These are phyloP conservation scores for Apis laboriosa DNA, from an alignment of 1,140 invertebrate genomes.

Conservation along the genomic window DNA sequence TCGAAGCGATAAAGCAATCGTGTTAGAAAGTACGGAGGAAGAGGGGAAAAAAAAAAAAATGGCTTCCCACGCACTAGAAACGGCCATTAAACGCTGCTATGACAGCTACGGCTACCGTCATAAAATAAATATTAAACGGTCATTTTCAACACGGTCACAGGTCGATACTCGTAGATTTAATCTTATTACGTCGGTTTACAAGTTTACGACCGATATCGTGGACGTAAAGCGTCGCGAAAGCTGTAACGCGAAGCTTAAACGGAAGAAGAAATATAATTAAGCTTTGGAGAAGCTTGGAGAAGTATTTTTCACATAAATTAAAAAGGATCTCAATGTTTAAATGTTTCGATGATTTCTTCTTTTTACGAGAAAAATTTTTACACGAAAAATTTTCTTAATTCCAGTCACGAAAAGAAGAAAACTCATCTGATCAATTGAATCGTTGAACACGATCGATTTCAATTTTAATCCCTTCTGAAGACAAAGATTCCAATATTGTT, in stretches of 20 bases:
- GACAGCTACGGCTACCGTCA: slow-evolving; percentile 14
- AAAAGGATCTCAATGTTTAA: too few species aligned
- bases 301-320: too few species aligned
- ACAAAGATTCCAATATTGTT: slow-evolving; percentile 54
- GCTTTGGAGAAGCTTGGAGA: not conserved
- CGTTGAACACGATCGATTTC: too few species aligned
- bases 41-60: not conserved
- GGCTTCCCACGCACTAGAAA: slow-evolving; percentile 23
- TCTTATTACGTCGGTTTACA: not conserved
- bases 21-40: slow-evolving; percentile 5
- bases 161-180: slow-evolving; percentile 1
- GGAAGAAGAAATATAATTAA: not conserved
- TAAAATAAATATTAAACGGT: slow-evolving; percentile 23
- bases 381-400: too few species aligned
- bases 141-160: slow-evolving; percentile 23
- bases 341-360: too few species aligned
- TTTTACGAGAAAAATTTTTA: too few species aligned
- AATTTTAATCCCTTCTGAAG: too few species aligned
- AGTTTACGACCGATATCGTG: not conserved
- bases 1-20: not conserved
- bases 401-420: too few species aligned
- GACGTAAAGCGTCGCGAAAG: not conserved
- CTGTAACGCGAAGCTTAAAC: not conserved
- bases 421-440: too few species aligned
- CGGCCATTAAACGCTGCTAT: slow-evolving; percentile 10